A percentile compares a stretch with the other conserved stretches of the same genome.
Conservation (phyloP, 2,888 invertebrate species). For the Conomelus anceps region DNA sequence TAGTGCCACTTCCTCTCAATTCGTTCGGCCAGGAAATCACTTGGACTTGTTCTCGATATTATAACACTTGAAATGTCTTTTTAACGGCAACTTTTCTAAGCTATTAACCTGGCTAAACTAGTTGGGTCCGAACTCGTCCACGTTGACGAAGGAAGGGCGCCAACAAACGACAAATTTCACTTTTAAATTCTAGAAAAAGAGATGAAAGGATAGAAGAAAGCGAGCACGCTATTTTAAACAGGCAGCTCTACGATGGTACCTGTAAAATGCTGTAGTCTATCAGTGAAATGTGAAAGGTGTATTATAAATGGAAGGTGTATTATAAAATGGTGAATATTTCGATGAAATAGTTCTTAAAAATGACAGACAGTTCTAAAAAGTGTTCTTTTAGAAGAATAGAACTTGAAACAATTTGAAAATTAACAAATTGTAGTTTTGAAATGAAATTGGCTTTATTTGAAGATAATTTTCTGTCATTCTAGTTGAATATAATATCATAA, state of each 20-base stretch:
- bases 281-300: background rate
- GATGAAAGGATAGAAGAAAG: background rate
- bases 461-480: no score
- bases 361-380: no score
- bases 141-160: background rate
- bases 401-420: no score
- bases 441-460: no score
- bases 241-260: background rate
- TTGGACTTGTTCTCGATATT: background rate
- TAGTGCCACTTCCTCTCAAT: background rate
- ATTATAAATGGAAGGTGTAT: background rate
- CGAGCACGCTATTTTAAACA: background rate
- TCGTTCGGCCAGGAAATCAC: background rate
- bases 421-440: no score
- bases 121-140: background rate
- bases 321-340: no score
- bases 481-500: no score
- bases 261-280: background rate
- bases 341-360: background rate
- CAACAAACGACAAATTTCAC: background rate
- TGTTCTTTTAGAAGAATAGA: no score
- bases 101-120: background rate
- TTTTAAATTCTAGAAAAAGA: background rate
- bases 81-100: background rate
- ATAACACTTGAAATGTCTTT: background rate